Base-by-base conservation (phyloP, 2,888 invertebrate genomes). In the Thysanoteuthis rhombus region DNA sequence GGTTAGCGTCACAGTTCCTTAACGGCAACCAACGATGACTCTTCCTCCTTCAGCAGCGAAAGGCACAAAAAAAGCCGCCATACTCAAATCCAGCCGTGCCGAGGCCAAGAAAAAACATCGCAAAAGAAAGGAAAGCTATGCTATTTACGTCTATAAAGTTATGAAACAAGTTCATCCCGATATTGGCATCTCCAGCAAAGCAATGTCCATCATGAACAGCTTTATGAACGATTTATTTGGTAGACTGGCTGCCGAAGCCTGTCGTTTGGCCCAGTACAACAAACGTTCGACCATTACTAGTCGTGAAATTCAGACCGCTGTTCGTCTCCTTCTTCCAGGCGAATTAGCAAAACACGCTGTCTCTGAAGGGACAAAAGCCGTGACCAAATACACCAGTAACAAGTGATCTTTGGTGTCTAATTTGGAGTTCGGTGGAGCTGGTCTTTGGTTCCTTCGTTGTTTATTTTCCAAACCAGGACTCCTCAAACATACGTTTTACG, bases 261-360 rank as follows among this genome's bases (percentile, higher is more conserved):
- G 95, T 89, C 94, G 95, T 40, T 95, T 96, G n/a, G 95, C 96
- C 22, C 95, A 96, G 92, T 95, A 96, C 95, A 96, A 96, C 95
- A 94, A 94, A 93, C 93, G 95, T 40, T 94, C 95, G 45, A 95
- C 95, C 94, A 97, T 98, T 96, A 98, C 98, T 0, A 98, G 98
- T 94, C 97, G 98, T 93, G 98, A 98, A 95, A 97, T 98, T 32
- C 98, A 98, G 95, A 98, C 98, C 0, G 98, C 98, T 0, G 98
- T 98, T 0, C 97, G 98, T 90, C 97, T 98, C 0, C 95, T 98
- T 0, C 97, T 98, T 10, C 98, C 98, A 0, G 98, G 98, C 19
- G 98, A 98, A 96, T 96, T 98, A 94, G 98, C 98, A 0, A 98
- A 98, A 94, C 98, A 98, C 96, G 98, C 98, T 0, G 98, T 96